Percentiles rank a stretch among this genome's conserved stretches.
phyloP scores from a whole-genome alignment of 2,113 vertebrate genomes.

The Poeciliopsis turrubarensis region DNA sequence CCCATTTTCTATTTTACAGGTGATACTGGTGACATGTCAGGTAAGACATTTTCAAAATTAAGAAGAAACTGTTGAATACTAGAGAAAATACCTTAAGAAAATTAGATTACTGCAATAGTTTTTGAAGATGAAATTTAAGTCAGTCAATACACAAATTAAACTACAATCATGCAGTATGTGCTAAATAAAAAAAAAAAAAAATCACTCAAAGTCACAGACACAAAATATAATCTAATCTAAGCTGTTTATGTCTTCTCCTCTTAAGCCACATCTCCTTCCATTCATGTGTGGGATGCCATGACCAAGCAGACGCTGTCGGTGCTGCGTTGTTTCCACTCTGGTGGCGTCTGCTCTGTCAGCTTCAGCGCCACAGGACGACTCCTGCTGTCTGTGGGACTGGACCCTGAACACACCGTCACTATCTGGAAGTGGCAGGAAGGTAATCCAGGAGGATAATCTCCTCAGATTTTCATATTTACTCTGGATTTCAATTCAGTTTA shows the following conservation, averaged over 20 bases:
- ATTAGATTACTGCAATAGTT: conserved; percentile 56
- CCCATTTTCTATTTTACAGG: conserved; percentile 78
- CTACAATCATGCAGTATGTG: background rate
- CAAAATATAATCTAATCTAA: background rate
- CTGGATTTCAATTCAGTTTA: too few relatives aligned
- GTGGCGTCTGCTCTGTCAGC: conserved; percentile 94
- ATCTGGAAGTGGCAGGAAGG: conserved; percentile 99
- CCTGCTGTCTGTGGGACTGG: conserved; percentile 92
- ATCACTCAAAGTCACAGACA: background rate
- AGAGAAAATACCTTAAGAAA: background rate
- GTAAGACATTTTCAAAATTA: conserved; percentile 73
- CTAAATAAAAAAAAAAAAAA: background rate
- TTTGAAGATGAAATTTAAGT: background rate
- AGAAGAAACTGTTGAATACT: background rate
- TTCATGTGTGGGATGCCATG: conserved; percentile 97
- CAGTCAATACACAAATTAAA: background rate
- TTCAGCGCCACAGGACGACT: conserved; percentile 98
- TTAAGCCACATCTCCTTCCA: conserved; percentile 91
- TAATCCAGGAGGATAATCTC: conserved; percentile 6
- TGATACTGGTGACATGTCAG: conserved; percentile 98
- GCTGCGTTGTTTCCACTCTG: conserved; percentile 91
- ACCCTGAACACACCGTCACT: conserved; percentile 92
- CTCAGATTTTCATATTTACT: background rate
- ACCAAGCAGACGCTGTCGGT: conserved; percentile 94
- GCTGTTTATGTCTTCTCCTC: background rate